A percentile compares a stretch with the other conserved stretches of the same genome.
These are phyloP conservation scores for Alectura lathami DNA, from an alignment of 2,113 vertebrate genomes.

Conservation along the genomic window DNA sequence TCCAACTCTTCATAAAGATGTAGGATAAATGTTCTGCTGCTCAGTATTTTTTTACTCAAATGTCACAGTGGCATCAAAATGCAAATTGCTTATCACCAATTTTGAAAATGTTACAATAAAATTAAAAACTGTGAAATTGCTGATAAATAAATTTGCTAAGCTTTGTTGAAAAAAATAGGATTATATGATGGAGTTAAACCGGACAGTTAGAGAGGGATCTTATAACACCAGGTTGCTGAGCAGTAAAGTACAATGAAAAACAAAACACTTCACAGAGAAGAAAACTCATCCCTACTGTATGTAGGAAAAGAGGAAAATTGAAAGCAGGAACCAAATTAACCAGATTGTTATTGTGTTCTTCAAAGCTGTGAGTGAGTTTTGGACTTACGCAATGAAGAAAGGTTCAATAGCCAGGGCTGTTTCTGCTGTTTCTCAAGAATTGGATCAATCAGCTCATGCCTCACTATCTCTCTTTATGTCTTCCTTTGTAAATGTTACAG, in stretches of 20 bases:
- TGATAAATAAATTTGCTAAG: neutral
- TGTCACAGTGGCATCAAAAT: neutral
- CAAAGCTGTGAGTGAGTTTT: neutral
- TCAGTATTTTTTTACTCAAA: neutral
- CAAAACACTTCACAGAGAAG: neutral
- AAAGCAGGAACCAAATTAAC: neutral
- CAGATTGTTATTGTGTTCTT: neutral
- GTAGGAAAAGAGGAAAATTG: neutral
- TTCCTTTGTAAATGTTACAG: neutral
- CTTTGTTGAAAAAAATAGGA: neutral
- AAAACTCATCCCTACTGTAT: neutral
- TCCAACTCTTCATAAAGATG: neutral
- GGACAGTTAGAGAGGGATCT: neutral
- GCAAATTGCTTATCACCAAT: neutral
- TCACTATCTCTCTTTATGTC: neutral
- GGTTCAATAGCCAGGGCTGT: neutral
- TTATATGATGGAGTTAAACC: neutral
- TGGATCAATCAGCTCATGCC: neutral
- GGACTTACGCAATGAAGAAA: neutral
- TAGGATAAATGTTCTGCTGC: neutral
- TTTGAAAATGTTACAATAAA: neutral
- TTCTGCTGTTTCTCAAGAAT: neutral
- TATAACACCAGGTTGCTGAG: neutral
- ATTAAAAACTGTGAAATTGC: neutral
- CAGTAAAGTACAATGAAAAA: neutral